Evolutionary conservation across 2,113 vertebrate species (phyloP), one percentile per base, ranked within the genome.

Genomic region (Hippotragus niger): DNA sequence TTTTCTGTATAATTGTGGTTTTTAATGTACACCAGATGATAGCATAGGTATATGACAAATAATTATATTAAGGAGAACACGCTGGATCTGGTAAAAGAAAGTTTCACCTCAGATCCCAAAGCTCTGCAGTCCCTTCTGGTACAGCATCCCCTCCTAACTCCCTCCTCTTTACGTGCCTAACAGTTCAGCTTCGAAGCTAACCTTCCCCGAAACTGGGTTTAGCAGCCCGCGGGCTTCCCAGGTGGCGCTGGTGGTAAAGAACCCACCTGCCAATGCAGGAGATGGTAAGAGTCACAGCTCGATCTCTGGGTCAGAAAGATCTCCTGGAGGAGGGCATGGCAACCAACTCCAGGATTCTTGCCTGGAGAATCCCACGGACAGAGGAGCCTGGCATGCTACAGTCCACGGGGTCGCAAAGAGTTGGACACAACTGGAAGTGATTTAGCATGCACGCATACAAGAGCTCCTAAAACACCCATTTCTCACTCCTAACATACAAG

Each of bases 401-500:
- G 71, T 76, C 71, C 23, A 27, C 1, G 3, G 71, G 40, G 71
- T 43, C 0, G 10, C 36, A 76, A 40, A 76, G 6, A 76, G 40
- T 4, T 43, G 71, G 71, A 76, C 40, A 76, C 23, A 27, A 76
- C 12, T 76, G 71, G 40, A 76, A 43, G 23, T 43, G 23, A 15
- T 27, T 76, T 43, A 43, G 12, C 23, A 76, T 0, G 3, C 12
- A 76, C 1, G 6, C 23, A 76, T 14, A 1, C 23, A 10, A 6
- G 7, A 58, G 19, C 36, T 43, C 52, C 40, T 78, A 47, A 57
- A 78, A 90, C 4, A 23, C 11, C 36, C 17, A 45, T 58, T 78
- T 78, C 12, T 33, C 36, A 78, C 29, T 40, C 67, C 53, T 57
- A 23, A 78, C 52, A 45, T 29, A 45, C 16, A 3, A 6, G 15